These are phyloP conservation scores for Leptopilina myrica DNA, from an alignment of 2,888 invertebrate genomes.

Conservation along the genomic window DNA sequence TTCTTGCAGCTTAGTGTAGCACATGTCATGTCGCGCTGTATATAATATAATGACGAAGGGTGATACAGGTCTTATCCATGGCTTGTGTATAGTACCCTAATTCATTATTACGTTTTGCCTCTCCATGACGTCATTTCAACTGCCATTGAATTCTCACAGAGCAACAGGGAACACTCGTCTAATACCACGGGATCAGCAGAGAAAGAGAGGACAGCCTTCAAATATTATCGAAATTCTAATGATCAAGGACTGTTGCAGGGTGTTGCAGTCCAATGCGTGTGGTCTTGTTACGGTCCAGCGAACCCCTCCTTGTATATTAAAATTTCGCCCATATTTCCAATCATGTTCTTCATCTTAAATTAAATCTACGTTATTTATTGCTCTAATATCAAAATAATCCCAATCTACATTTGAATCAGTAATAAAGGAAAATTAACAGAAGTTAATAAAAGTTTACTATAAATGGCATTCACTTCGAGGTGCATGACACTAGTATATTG, in stretches of 20 bases:
- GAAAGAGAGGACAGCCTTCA: conserved; percentile 17
- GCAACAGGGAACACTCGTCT: conserved; percentile 55
- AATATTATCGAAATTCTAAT: conserved; percentile 30
- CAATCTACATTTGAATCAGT: no score
- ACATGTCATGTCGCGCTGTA: conserved; percentile 31
- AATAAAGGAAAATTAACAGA: no score
- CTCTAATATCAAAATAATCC: no score
- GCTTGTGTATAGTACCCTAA: conserved; percentile 59
- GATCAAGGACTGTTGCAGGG: conserved; percentile 19
- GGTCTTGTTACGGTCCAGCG: conserved; percentile 11
- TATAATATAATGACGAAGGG: conserved; percentile 55
- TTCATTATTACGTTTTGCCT: conserved; percentile 64
- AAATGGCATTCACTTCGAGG: no score
- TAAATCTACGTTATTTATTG: no score
- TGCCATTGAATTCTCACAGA: conserved; percentile 58
- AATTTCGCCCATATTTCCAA: not conserved
- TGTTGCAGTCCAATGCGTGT: conserved; percentile 25
- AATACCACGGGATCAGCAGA: conserved; percentile 55
- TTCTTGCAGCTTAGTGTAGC: conserved; percentile 54
- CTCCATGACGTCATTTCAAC: conserved; percentile 59
- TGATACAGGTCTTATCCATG: conserved; percentile 60
- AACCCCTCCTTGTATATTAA: conserved; percentile 21
- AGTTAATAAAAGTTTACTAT: no score
- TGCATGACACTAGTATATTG: no score
- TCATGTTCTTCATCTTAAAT: not conserved